Base-by-base conservation (phyloP, 2,888 invertebrate species). In the Apamea monoglypha region DNA sequence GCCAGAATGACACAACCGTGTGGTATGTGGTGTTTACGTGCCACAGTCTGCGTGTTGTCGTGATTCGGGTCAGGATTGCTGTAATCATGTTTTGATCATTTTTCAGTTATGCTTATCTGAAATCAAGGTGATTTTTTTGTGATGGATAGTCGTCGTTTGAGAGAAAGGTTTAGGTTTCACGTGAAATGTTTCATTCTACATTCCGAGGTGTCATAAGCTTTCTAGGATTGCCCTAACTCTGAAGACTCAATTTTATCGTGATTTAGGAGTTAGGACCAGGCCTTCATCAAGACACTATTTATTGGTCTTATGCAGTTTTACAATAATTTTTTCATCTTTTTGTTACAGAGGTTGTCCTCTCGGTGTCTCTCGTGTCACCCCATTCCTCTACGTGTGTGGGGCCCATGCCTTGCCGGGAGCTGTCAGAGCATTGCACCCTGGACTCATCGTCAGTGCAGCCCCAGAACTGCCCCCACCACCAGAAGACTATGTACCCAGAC, bases 361-460 rank as follows among this genome's bases (percentile, higher is more conserved):
- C 32, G 98, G 97, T 64, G 97, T 98, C 18, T 98, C 98, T 4
- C 97, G 98, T 85, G 97, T 99, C 86, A 98, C 98, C 2, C 97
- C 98, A 74, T 97, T 97, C 47, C 96, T 99, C 40, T 98, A 98
- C 93, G 97, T 99, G 63, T 98, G 98, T 89, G 98, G 98, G 25
- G 99, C 99, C 0, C 98, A 98, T 73, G 98, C 98, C 0, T 97
- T 98, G 72, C 98, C 98, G 2, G 97, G 98, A 6, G 97, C 98
- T 71, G 96, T 99, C 59, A 97, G 97, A 85, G 97, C 97, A 4
- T 95, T 98, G 56, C 97, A 97, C 69, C 98, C 99, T 74, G 98
- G 98, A 2, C 98, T 98, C 90, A 98, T 99, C 63, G 97, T 99
- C 76, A 99, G 98, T 92, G 98, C 98, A 36, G 98, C 99, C 0